Evolutionary conservation across 1,140 invertebrate genomes (phyloP).

Genomic region (Ips nitidus): DNA sequence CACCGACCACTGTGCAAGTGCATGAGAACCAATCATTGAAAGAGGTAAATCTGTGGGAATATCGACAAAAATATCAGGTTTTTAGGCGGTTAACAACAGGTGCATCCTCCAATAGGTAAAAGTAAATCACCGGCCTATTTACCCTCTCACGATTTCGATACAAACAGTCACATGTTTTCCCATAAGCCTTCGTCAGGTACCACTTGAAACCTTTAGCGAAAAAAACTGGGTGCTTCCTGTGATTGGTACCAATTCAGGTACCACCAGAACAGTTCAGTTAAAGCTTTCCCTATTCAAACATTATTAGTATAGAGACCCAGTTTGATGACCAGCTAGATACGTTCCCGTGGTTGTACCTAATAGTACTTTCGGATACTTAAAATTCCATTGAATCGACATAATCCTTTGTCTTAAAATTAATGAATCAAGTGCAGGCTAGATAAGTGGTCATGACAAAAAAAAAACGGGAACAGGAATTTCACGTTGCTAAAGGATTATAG

Average conservation of each 20-base stretch:
- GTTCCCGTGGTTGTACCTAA: neutral
- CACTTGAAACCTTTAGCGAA: neutral
- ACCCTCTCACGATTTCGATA: conserved; percentile 40
- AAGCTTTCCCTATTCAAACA: neutral
- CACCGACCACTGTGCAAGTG: conserved; percentile 17
- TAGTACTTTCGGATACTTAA: conserved; percentile 27
- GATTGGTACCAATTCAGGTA: neutral
- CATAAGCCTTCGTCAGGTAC: conserved; percentile 7
- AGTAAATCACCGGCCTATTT: conserved; percentile 37
- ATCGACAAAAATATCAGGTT: conserved; percentile 40
- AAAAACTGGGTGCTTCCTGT: neutral
- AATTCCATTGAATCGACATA: conserved; percentile 27
- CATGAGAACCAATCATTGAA: conserved; percentile 24
- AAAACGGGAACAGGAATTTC: conserved; percentile 26
- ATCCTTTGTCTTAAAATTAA: conserved; percentile 31
- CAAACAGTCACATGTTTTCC: conserved; percentile 31
- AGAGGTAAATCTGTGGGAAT: conserved; percentile 40
- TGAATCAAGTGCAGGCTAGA: conserved; percentile 30
- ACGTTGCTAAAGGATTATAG: conserved; percentile 30
- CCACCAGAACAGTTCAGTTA: neutral
- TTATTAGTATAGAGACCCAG: neutral
- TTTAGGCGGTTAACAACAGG: conserved; percentile 31
- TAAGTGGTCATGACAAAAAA: conserved; percentile 19
- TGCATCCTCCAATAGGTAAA: conserved; percentile 35
- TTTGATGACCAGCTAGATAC: conserved; percentile 22